phyloP scores from a whole-genome alignment of 2,797 vertebrate genomes.

The Myripristis jacobus region DNA sequence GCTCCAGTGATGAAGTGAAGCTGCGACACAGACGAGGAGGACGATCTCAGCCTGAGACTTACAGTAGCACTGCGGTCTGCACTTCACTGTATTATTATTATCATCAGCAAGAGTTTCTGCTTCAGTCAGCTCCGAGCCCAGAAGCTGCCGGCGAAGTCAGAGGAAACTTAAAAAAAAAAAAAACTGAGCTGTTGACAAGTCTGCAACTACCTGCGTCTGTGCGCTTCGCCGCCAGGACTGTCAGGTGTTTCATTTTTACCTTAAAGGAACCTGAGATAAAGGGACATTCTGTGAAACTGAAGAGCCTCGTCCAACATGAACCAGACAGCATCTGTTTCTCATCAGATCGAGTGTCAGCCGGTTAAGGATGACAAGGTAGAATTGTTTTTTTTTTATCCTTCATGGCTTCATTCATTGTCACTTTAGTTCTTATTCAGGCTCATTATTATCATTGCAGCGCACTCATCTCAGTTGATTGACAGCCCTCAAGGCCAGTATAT shows the following conservation, averaged over 20 bases:
- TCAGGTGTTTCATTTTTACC: background rate
- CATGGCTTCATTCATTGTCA: background rate
- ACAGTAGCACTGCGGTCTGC: constrained; percentile 30
- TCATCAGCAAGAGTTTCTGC: constrained; percentile 24
- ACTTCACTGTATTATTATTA: constrained; percentile 5
- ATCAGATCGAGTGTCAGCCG: constrained; percentile 77
- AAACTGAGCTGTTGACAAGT: too few relatives aligned
- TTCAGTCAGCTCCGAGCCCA: background rate
- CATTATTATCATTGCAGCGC: background rate
- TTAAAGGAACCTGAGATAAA: constrained; percentile 5
- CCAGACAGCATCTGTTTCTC: constrained; percentile 78
- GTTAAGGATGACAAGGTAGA: constrained; percentile 72
- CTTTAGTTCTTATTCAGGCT: background rate
- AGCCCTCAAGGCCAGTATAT: background rate
- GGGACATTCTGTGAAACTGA: constrained; percentile 8
- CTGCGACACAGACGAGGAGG: background rate
- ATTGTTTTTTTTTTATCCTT: background rate
- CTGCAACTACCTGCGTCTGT: too few relatives aligned
- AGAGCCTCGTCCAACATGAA: constrained; percentile 66
- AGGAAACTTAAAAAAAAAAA: too few relatives aligned
- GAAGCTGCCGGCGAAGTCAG: constrained; percentile 1
- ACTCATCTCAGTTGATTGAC: background rate
- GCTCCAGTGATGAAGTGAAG: constrained; percentile 8
- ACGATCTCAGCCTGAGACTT: background rate
- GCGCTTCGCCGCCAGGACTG: background rate